A percentile compares a stretch with the other conserved stretches of the same genome.
Conservation (phyloP, 2,113 vertebrate species). For the Mesitornis unicolor region DNA sequence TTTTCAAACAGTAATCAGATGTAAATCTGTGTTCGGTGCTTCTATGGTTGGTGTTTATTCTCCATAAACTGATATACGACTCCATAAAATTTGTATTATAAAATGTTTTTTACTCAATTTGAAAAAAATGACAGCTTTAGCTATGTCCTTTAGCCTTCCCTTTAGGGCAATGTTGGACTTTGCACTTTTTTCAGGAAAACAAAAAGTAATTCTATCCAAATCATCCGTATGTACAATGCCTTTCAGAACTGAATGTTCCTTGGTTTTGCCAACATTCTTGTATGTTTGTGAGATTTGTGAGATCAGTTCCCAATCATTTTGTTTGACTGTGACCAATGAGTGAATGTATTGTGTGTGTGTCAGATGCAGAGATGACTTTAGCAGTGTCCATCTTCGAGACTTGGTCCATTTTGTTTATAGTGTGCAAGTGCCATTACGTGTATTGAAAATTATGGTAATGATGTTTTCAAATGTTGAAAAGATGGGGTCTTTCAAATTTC, state of each 20-base stretch:
- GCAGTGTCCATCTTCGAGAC: neutral
- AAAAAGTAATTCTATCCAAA: neutral
- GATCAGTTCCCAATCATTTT: neutral
- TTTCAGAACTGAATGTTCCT: neutral
- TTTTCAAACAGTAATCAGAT: neutral
- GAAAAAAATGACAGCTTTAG: neutral
- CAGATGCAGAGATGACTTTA: neutral
- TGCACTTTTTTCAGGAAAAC: neutral
- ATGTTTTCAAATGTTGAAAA: neutral
- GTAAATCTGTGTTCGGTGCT: neutral
- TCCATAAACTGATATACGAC: neutral
- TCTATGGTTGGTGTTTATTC: neutral
- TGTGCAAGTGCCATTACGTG: slow-evolving; percentile 31
- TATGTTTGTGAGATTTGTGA: neutral
- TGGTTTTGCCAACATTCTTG: neutral
- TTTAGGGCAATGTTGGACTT: neutral
- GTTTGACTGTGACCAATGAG: slow-evolving; percentile 9
- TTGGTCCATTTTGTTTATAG: neutral
- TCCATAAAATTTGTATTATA: neutral
- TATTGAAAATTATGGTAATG: neutral
- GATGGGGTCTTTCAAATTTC: neutral
- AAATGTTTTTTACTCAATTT: neutral
- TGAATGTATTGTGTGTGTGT: neutral
- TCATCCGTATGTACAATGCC: neutral
- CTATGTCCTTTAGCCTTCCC: slow-evolving; percentile 2